Conservation (phyloP, 2,113 vertebrate species). For the Rhinolophus ferrumequinum region DNA sequence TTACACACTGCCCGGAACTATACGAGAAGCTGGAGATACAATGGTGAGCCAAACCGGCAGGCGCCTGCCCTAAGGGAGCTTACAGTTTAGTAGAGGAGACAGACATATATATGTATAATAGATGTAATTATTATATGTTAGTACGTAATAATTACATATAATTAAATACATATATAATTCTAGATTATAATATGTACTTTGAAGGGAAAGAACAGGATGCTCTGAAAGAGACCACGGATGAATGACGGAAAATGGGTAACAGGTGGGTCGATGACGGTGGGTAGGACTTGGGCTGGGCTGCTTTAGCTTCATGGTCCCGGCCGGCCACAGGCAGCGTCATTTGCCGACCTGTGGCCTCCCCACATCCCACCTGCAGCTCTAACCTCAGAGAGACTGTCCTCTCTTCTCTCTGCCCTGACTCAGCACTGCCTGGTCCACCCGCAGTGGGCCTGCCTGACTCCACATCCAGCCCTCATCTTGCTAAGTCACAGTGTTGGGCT, state of each 20-base stretch:
- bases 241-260: not conserved
- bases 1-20: not conserved
- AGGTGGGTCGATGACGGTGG: not conserved
- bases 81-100: not conserved
- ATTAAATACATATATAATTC: not conserved
- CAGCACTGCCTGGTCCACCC: not conserved
- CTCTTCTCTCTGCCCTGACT: not conserved
- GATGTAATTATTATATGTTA: not conserved
- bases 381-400: not conserved
- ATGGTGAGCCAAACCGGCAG: not conserved
- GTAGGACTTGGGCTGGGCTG: not conserved
- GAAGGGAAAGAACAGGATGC: not conserved
- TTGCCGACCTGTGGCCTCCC: not conserved
- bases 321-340: not conserved
- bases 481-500: not conserved
- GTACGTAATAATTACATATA: not conserved
- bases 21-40: not conserved
- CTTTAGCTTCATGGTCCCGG: not conserved
- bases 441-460: not conserved
- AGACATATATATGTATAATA: not conserved
- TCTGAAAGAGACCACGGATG: not conserved
- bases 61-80: not conserved
- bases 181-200: not conserved
- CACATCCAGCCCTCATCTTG: not conserved
- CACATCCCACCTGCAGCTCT: not conserved